Evolutionary conservation across 2,888 invertebrate genomes (phyloP), one percentile per base, ranked within the genome.

Genomic region (Priocnemis perturbator): DNA sequence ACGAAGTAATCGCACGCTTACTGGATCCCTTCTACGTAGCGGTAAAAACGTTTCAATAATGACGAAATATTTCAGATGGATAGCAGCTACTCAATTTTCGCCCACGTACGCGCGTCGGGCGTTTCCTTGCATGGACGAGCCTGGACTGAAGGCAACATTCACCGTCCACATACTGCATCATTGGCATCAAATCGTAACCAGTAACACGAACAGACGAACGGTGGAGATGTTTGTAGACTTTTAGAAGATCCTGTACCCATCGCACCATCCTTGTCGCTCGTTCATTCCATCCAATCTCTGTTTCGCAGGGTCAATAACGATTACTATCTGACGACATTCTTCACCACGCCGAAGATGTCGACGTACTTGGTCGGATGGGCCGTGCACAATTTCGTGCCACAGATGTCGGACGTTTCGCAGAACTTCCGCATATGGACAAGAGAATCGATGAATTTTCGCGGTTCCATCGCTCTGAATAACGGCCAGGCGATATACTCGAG

Each of bases 71-170:
- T 50, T 17, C 79, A 95, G 95, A 85, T 94, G 93, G 93, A 92
- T 95, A 88, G 94, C 91, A 0, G 93, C 94, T 30, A 96, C 96
- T 0, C 95, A 96, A 84, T 95, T 96, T 86, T 95, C 95, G 64
- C 93, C 95, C 0, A 94, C 93, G 0, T 94, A 94, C 81, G 96
- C 95, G 0, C 91, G 95, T 15, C 91, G 93, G 81, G 96, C 95
- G 0, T 97, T 96, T 85, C 97, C 96, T 5, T 96, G 96, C 86
- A 94, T 96, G 85, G 97, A 97, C 83, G 96, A 97, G 79, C 96
- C 97, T 1, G 91, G 92, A 21, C 94, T 95, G 85, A 96, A 96
- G 85, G 94, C 96, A 0, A 91, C 90, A 44, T 97, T 96, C 78
- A 91, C 92, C 19, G 91, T 97, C 15, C 93, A 91, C 61, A 91